Evolutionary conservation across 2,888 invertebrate genomes (phyloP).

Genomic region (Dicyrtoma fusca): DNA sequence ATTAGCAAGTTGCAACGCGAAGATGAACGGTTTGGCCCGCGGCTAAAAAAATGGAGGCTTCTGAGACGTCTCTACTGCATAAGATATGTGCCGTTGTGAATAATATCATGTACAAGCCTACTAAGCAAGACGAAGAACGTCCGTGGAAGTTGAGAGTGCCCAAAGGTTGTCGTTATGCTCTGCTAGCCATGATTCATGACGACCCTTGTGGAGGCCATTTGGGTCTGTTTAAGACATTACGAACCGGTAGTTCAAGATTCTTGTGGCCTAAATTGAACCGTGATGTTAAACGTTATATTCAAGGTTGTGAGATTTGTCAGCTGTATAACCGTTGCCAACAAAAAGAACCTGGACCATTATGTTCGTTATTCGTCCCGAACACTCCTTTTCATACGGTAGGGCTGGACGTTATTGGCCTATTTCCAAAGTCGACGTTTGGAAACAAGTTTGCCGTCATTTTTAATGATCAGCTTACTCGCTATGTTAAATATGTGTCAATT

Average conservation of each 20-base stretch:
- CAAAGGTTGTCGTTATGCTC: neutral
- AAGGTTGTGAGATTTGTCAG: slow-evolving; percentile 45
- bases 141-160: slow-evolving; percentile 12
- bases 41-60: neutral
- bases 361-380: slow-evolving; percentile 29
- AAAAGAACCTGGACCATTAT: slow-evolving; percentile 13
- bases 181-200: slow-evolving; percentile 42
- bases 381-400: slow-evolving; percentile 52
- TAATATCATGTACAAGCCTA: no score
- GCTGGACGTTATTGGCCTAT: slow-evolving; percentile 49
- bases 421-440: no score
- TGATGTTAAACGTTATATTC: slow-evolving; percentile 42
- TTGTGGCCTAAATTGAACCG: slow-evolving; percentile 44
- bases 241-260: slow-evolving; percentile 31
- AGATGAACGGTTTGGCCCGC: neutral
- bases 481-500: slow-evolving; percentile 46
- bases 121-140: neutral
- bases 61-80: neutral
- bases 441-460: slow-evolving; percentile 42
- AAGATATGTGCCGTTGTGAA: slow-evolving; percentile 14
- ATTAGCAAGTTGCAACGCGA: slow-evolving; percentile 1
- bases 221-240: slow-evolving; percentile 38
- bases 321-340: slow-evolving; percentile 25
- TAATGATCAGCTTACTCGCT: slow-evolving; percentile 49
- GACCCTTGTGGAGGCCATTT: slow-evolving; percentile 41